Evolutionary conservation across 2,113 vertebrate species (phyloP), one percentile per base, ranked within the genome.

Genomic region (Sinocyclocheilus rhinocerous): DNA sequence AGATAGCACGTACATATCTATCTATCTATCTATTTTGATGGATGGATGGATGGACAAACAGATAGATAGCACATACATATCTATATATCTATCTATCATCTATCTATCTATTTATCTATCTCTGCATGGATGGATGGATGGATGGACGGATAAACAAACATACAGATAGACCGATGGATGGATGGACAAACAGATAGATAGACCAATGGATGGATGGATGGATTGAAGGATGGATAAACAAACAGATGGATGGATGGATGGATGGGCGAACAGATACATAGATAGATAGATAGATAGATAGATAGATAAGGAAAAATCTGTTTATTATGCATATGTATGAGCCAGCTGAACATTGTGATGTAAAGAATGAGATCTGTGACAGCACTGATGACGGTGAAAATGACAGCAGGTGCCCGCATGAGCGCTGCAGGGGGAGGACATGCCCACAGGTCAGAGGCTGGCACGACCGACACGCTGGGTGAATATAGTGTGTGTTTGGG

Each of bases 401-500:
- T 70, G 78, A 75, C 36, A 16, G 6, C 45, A 42, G 69, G 24
- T 81, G 69, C 85, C 69, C 16, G 76, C 81, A 67, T 75, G 6
- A 45, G 39, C 18, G 4, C 26, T 52, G 72, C 52, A 72, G 67
- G 75, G 16, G n/a, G 18, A 76, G 26, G 72, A 33, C 75, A 88
- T 78, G 84, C 80, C 84, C 50, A 77, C 61, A 67, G 70, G 76
- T 78, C 70, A 87, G 65, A 76, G 76, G 55, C 55, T 89, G 88
- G 90, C 88, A 75, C 88, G 89, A 85, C 88, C 83, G 90, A 93
- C 91, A 95, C 52, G 92, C 89, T 92, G 89, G 88, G 80, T 95
- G 93, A 88, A 90, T 89, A 90, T 94, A 87, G 92, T 93, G 91
- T 94, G 93, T 92, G 94, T 94, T 93, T 95, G 84, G 84, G 91